Evolutionary conservation across 2,797 vertebrate species (phyloP), one percentile per base, ranked within the genome.

Genomic region (Crossoptilon crossoptilon): DNA sequence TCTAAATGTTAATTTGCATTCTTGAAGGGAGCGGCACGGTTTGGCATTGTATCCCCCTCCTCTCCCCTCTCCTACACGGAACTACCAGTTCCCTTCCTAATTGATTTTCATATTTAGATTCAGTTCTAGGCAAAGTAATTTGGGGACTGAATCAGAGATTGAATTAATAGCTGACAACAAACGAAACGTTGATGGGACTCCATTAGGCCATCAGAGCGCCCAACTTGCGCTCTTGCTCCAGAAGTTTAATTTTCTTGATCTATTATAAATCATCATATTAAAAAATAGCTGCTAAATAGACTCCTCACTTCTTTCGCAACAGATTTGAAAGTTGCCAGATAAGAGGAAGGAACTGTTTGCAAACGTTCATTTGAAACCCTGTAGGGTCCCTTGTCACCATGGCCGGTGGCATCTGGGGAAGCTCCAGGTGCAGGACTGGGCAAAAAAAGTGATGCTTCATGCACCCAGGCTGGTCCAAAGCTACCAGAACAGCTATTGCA

Each of bases 81-180:
- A 81, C 56, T 73, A 18, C 58, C 91, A 7, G 13, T 68, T 90
- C 51, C 60, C 74, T 80, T 83, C 91, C 72, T 95, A 49, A 94
- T 85, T 95, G 92, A 91, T 94, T 94, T 96, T 95, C 92, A 75
- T 84, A 92, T 87, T 86, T 75, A 79, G 81, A 91, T 93, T 93
- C 85, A 48, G 70, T 86, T 84, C 81, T 69, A 71, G 62, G 51
- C 75, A 95, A 83, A 88, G 80, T 82, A 84, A 95, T 83, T 94
- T 81, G 75, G 74, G 76, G 70, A 68, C 87, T 75, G 81, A 72
- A 79, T 72, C n/a, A 3, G 84, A 70, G 79, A 58, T 59, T 59
- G 87, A 93, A 93, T 74, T 70, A 91, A 88, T 84, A 63, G 62
- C 87, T 84, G 78, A 60, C 84, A 95, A 80, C 59, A 78, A 88